Base-by-base conservation (phyloP, 2,888 invertebrate genomes). In the Drosophila anomelani region DNA sequence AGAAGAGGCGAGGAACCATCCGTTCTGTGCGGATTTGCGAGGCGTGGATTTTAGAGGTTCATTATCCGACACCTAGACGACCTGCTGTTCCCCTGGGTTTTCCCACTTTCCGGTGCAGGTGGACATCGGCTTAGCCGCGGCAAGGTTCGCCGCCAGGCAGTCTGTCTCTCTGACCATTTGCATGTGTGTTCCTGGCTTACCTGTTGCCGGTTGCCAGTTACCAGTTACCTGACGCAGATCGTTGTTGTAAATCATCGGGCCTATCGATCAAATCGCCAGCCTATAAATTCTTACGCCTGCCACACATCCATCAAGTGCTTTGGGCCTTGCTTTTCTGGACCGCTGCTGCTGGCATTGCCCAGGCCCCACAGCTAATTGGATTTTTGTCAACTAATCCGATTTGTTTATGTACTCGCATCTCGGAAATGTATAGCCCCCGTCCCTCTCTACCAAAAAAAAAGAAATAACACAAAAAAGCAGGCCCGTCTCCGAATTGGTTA, bases 371-470 rank as follows among this genome's bases (percentile, higher is more conserved):
- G 72, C 87, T 90, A 89, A 89, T 89, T 90, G 89, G 89, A 90
- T 90, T 89, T 88, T 81, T 80, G 87, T 88, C 80, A 84, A 88
- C 85, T 90, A 89, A 89, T 90, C 89, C 90, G 89, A 90, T 90
- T 89, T 88, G 86, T 76, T 75, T 78, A 78, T 80, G 77, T 90
- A 81, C 71, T 77, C 62, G 67, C 79, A 79, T 59, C 76, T 60
- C 54, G 39, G 56, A 53, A 51, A 66, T 59, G 54, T 57, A 49
- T 62, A 72, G 61, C 47, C 72, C 6, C 34, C 34, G 6, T 7
- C 10, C 12, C 17, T 15, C 13, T 20, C 20, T 20, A 12, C 23
- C n/a, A 57, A 59, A 26, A 38, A 26, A 38, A 54, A 41, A 26
- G 29, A n/a, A 23, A 36, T 13, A 12, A 34, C 15, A 36, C 51